These are phyloP conservation scores for Mylabris phalerata DNA, from an alignment of 1,140 invertebrate species.

Conservation along the genomic window DNA sequence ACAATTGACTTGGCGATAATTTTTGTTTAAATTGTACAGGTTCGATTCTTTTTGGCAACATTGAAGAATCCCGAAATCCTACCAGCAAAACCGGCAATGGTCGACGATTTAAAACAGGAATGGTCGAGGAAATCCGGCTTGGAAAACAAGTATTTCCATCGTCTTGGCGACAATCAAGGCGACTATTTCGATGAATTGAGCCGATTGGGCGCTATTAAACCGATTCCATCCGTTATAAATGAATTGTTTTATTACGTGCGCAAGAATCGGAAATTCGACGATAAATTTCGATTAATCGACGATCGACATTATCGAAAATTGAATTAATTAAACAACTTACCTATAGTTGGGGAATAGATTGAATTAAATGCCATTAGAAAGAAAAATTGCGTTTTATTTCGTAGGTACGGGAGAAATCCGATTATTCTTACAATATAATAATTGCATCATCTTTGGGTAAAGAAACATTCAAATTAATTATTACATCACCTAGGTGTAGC, in stretches of 20 bases:
- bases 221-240: constrained; percentile 10
- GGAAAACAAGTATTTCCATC: constrained; percentile 5
- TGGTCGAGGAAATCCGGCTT: not conserved
- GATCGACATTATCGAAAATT: constrained; percentile 16
- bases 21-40: not conserved
- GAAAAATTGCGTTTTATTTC: too few species aligned
- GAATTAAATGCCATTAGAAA: too few species aligned
- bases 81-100: constrained; percentile 14
- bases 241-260: constrained; percentile 15
- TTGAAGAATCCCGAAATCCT: constrained; percentile 7
- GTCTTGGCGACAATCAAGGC: constrained; percentile 14
- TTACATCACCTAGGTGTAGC: too few species aligned
- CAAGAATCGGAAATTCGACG: constrained; percentile 8
- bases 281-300: constrained; percentile 20
- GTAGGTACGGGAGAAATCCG: too few species aligned
- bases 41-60: constrained; percentile 12
- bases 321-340: not conserved
- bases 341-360: too few species aligned
- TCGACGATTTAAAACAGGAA: constrained; percentile 6
- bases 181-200: constrained; percentile 24
- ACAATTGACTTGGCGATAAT: too few species aligned
- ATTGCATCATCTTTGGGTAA: too few species aligned
- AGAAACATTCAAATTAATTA: too few species aligned
- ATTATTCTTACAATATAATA: too few species aligned
- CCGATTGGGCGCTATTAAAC: constrained; percentile 13